These are phyloP conservation scores for Megastigmus dorsalis DNA, from an alignment of 2,888 invertebrate species.

Conservation along the genomic window DNA sequence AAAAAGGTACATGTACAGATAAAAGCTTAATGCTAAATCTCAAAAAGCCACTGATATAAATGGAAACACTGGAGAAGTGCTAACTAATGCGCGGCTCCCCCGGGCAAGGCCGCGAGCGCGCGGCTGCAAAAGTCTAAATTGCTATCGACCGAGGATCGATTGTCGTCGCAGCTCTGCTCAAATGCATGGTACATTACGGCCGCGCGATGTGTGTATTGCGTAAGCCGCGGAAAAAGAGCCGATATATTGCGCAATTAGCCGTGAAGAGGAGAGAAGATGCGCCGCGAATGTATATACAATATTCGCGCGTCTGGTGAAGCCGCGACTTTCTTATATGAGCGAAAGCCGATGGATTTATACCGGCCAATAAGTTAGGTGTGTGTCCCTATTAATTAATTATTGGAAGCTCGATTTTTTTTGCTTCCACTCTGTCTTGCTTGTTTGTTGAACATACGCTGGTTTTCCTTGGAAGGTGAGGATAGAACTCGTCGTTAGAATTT, in stretches of 20 bases:
- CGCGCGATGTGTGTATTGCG: conserved; percentile 14
- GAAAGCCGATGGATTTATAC: too few relatives aligned
- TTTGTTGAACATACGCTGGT: too few relatives aligned
- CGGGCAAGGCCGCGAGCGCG: conserved; percentile 38
- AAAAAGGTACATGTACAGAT: too few relatives aligned
- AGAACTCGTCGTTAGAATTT: not conserved
- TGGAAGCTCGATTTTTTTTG: conserved; percentile 14
- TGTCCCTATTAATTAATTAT: conserved; percentile 44
- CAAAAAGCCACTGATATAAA: too few relatives aligned
- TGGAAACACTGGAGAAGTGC: too few relatives aligned
- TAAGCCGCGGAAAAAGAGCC: conserved; percentile 49
- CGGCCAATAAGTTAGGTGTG: not conserved
- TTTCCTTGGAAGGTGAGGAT: too few relatives aligned
- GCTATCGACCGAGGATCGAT: conserved; percentile 4
- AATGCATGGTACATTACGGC: not conserved
- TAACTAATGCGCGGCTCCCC: not conserved
- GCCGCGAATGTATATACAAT: too few relatives aligned
- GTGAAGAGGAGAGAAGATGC: not conserved
- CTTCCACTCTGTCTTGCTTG: too few relatives aligned
- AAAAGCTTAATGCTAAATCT: too few relatives aligned
- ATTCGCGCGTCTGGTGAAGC: conserved; percentile 3
- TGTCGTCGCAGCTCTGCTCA: not conserved
- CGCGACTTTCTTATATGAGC: conserved; percentile 26
- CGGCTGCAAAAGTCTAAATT: conserved; percentile 1
- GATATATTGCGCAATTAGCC: conserved; percentile 37